A percentile compares a stretch with the other conserved stretches of the same genome.
Evolutionary conservation across 2,888 invertebrate species (phyloP).

Genomic region (Andrena bicolor): DNA sequence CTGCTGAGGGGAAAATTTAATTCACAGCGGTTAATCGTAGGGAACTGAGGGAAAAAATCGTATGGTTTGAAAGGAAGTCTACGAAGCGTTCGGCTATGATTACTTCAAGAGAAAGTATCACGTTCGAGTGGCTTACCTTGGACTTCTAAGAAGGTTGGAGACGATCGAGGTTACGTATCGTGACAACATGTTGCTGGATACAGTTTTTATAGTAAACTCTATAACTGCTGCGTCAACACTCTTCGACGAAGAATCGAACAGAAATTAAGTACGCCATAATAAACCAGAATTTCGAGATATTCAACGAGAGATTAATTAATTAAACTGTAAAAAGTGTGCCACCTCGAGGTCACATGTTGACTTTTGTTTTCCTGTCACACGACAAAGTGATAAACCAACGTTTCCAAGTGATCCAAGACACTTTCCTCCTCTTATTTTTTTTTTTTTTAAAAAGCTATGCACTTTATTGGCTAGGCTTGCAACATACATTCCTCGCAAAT

Average conservation of each 20-base stretch:
- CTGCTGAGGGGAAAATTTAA: not conserved
- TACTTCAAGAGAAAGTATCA: not conserved
- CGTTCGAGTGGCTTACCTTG: constrained; percentile 46
- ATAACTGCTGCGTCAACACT: too few relatives aligned
- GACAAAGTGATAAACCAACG: not conserved
- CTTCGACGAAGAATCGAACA: not conserved
- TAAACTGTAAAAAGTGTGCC: not conserved
- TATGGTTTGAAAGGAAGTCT: not conserved
- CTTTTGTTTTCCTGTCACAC: constrained; percentile 25
- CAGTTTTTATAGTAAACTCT: not conserved
- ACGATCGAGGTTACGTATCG: constrained; percentile 37
- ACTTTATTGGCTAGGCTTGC: constrained; percentile 76
- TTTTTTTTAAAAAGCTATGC: constrained; percentile 76
- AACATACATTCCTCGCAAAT: constrained; percentile 75
- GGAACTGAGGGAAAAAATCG: not conserved
- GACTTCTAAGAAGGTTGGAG: constrained; percentile 18
- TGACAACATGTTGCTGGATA: constrained; percentile 28
- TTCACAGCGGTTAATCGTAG: not conserved
- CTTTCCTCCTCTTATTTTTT: not conserved
- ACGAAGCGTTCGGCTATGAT: not conserved
- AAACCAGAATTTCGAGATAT: not conserved
- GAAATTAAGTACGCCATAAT: not conserved
- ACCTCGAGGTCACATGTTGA: not conserved
- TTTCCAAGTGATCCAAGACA: not conserved
- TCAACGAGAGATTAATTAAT: not conserved